Conservation (phyloP, 2,888 invertebrate genomes). For the Cephus rjabovi region DNA sequence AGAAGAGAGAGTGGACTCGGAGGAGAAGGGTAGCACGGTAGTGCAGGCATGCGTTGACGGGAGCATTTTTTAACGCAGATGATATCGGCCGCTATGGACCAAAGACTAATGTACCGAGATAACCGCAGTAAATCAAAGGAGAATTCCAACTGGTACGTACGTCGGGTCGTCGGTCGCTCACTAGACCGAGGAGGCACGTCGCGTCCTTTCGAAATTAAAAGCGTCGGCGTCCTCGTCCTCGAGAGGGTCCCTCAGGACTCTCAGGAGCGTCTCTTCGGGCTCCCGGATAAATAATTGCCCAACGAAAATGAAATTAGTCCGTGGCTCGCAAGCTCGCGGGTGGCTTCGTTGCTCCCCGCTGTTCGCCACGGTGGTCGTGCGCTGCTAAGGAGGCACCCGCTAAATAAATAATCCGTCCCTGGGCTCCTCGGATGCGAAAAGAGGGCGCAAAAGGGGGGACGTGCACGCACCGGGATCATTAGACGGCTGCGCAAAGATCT, state of each 20-base stretch:
- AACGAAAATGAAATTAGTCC: slow-evolving; percentile 23
- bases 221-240: background rate
- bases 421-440: background rate
- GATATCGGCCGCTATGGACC: slow-evolving; percentile 49
- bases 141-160: background rate
- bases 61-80: slow-evolving; percentile 57
- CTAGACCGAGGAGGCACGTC: background rate
- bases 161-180: slow-evolving; percentile 1
- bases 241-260: background rate
- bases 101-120: slow-evolving; percentile 61
- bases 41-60: slow-evolving; percentile 51
- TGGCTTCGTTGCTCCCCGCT: slow-evolving; percentile 17
- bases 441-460: background rate
- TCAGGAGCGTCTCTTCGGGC: background rate
- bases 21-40: slow-evolving; percentile 45
- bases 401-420: background rate
- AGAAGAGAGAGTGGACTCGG: background rate
- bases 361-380: slow-evolving; percentile 20
- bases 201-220: background rate
- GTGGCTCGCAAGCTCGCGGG: slow-evolving; percentile 8
- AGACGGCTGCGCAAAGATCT: background rate
- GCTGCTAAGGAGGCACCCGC: background rate
- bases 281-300: slow-evolving; percentile 15
- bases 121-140: slow-evolving; percentile 56
- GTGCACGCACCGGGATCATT: background rate